These are phyloP conservation scores for Calcarius lapponicus DNA, from an alignment of 2,797 vertebrate species.

Conservation along the genomic window DNA sequence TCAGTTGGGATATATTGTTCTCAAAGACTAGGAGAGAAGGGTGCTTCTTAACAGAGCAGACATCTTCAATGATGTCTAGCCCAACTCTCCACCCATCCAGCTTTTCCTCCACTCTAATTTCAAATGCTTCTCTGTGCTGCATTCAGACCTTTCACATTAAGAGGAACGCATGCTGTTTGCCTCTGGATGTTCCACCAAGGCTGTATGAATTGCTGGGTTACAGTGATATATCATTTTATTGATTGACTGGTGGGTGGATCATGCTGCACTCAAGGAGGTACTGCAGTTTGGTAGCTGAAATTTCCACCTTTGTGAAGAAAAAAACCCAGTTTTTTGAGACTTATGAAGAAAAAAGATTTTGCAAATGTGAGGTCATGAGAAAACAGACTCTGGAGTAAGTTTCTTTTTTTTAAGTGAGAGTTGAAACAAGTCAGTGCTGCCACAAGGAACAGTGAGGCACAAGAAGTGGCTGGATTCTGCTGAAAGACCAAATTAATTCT, in stretches of 20 bases:
- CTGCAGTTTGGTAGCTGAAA: neutral
- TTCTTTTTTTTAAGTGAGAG: neutral
- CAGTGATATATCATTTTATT: neutral
- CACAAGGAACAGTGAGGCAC: neutral
- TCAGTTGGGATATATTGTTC: neutral
- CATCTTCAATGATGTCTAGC: neutral
- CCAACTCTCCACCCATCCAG: neutral
- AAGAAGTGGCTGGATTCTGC: neutral
- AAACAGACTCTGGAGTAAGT: neutral
- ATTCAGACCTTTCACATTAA: neutral
- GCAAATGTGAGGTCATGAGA: neutral
- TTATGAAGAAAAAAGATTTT: neutral
- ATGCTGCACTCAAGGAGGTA: neutral
- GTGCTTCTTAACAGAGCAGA: neutral
- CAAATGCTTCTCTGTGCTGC: neutral
- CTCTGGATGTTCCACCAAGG: neutral
- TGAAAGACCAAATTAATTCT: neutral
- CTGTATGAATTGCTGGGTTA: constrained; percentile 1
- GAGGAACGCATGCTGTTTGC: neutral
- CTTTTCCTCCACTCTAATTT: neutral
- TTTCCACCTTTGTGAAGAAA: neutral
- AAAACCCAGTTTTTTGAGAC: neutral
- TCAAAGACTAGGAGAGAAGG: neutral
- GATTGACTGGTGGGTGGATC: neutral
- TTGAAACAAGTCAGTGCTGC: neutral